These are phyloP conservation scores for Sarcophaga rosellei DNA, from an alignment of 2,888 invertebrate genomes.

Conservation along the genomic window DNA sequence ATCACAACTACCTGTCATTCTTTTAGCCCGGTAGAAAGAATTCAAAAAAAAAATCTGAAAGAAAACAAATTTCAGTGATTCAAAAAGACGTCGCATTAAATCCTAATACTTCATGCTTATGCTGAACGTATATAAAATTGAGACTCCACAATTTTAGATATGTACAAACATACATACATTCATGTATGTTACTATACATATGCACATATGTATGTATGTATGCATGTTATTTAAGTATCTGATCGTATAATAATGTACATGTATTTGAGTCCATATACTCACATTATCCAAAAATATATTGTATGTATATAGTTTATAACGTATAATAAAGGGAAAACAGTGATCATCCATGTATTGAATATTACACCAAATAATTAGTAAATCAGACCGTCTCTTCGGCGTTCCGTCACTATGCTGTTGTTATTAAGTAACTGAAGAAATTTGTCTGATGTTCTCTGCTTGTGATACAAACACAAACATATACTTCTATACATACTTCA, in stretches of 20 bases:
- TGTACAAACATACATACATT: constrained; percentile 70
- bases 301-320: constrained; percentile 7
- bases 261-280: no score
- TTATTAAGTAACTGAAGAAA: background rate
- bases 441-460: no score
- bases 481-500: background rate
- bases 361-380: constrained; percentile 44
- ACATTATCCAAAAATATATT: constrained; percentile 3
- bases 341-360: constrained; percentile 33
- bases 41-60: constrained; percentile 19
- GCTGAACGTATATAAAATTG: constrained; percentile 55
- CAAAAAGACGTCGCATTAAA: constrained; percentile 61
- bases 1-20: constrained; percentile 63
- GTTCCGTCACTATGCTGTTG: background rate
- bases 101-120: constrained; percentile 57
- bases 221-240: background rate
- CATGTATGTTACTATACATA: background rate
- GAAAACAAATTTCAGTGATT: constrained; percentile 49
- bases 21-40: constrained; percentile 57
- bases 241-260: no score
- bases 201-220: constrained; percentile 22
- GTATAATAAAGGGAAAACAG: constrained; percentile 37
- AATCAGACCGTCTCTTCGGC: constrained; percentile 24
- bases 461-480: background rate
- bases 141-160: constrained; percentile 49